Base-by-base conservation (phyloP, 1,140 invertebrate species). In the Sesamia nonagrioides region DNA sequence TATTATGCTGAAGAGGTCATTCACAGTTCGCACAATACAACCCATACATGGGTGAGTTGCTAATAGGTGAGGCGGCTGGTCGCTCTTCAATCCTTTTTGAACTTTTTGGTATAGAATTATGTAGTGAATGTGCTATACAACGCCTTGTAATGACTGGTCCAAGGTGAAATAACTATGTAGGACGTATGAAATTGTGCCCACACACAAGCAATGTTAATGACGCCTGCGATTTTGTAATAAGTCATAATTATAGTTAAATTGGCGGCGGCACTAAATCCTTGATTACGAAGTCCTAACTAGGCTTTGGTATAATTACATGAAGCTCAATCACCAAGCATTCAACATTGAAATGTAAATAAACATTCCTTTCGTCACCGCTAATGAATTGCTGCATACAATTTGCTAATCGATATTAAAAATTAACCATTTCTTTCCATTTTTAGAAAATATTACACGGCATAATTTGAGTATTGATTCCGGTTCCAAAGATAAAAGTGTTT, bases 1-100 rank as follows among this genome's bases (percentile, higher is more conserved):
- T 92, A 93, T 93, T 93, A 93, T 94, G 89, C 90, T 91, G 90
- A 93, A 93, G 92, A 94, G 93, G 91, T 94, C 93, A 92, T 94
- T 94, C 93, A 93, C 93, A 92, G 93, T 91, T 94, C 88, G 92
- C 92, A 94, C 90, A 94, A 93, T 92, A 85, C 86, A 83, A 78
- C 87, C 84, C 88, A 90, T 91, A 88, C 84, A 86, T 80, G 78
- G 75, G 79, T 68, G 81, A 86, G 86, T 86, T 85, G 86, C 87
- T 88, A 92, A 92, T 91, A 91, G 87, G 83, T 79, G 77, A 88
- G 86, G 66, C 85, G 86, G 66, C 85, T 82, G 79, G 80, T 9
- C 37, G 58, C 81, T 84, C 79, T 81, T 77, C 54, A 72, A 66
- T 42, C 84, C 63, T 88, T 89, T 89, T 88, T 76, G 74, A 81